phyloP scores from a whole-genome alignment of 1,140 invertebrate species.

The Zaprionus camerounensis region DNA sequence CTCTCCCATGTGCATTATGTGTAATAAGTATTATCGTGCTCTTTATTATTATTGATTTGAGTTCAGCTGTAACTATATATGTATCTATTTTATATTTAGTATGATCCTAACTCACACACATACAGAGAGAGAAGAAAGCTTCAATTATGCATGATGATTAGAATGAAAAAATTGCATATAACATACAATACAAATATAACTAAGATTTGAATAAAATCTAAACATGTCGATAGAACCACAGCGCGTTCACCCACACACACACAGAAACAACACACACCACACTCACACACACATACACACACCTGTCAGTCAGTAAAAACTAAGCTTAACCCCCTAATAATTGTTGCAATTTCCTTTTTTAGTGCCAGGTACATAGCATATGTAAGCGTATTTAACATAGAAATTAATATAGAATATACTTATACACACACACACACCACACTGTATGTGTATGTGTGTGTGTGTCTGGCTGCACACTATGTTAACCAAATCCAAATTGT shows the following conservation, averaged over 20 bases:
- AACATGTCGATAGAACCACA: slow-evolving; percentile 79
- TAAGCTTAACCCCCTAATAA: slow-evolving; percentile 23
- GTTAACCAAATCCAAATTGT: slow-evolving; percentile 46
- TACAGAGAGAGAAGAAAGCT: slow-evolving; percentile 19
- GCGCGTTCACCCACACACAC: slow-evolving; percentile 62
- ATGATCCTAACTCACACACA: slow-evolving; percentile 6
- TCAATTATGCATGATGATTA: slow-evolving; percentile 32
- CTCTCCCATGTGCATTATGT: slow-evolving; percentile 26
- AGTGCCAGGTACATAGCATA: slow-evolving; percentile 58
- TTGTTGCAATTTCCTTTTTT: slow-evolving; percentile 50
- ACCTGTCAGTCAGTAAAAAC: slow-evolving; percentile 31
- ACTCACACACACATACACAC: slow-evolving; percentile 5
- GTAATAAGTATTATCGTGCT: slow-evolving; percentile 47
- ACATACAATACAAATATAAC: slow-evolving; percentile 35
- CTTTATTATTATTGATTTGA: slow-evolving; percentile 5
- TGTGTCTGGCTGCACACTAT: slow-evolving; percentile 25
- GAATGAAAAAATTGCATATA: slow-evolving; percentile 27
- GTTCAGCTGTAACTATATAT: slow-evolving; percentile 19
- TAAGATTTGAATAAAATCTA: slow-evolving; percentile 61
- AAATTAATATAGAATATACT: slow-evolving; percentile 23
- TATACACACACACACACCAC: slow-evolving; percentile 9
- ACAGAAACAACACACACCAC: slow-evolving; percentile 23
- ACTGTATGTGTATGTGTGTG: not conserved
- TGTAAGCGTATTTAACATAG: slow-evolving; percentile 53
- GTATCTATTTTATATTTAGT: slow-evolving; percentile 17